Evolutionary conservation across 2,797 vertebrate species (phyloP).

Genomic region (Mergus octosetaceus): DNA sequence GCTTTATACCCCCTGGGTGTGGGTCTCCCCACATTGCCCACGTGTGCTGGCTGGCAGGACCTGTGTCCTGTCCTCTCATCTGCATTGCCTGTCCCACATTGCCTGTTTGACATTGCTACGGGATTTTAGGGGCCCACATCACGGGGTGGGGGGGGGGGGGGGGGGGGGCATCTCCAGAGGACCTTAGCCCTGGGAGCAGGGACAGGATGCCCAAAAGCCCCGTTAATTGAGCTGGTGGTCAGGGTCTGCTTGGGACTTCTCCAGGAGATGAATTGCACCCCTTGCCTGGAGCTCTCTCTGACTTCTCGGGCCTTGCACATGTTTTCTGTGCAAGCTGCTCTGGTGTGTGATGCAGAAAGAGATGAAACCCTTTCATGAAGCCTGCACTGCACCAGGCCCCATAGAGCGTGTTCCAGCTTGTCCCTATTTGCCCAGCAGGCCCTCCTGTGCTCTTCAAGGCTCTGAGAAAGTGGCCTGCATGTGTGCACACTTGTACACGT

Average conservation of each 20-base stretch:
- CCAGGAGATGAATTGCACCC: background rate
- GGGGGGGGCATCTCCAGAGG: background rate
- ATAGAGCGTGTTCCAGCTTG: background rate
- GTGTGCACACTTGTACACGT: background rate
- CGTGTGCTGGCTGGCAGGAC: background rate
- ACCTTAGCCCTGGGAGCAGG: background rate
- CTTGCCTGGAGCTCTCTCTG: background rate
- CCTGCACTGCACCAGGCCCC: background rate
- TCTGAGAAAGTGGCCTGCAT: constrained; percentile 8
- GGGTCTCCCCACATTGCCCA: rapidly evolving
- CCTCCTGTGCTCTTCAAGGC: constrained; percentile 4
- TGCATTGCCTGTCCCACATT: background rate
- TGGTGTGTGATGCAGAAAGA: constrained; percentile 27
- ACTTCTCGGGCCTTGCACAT: background rate
- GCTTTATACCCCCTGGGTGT: too few relatives aligned
- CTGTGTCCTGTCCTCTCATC: background rate
- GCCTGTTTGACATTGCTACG: rapidly evolving
- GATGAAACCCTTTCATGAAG: constrained; percentile 38
- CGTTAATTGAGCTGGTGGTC: background rate
- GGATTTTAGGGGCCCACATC: background rate
- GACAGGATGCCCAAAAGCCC: background rate
- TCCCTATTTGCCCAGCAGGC: constrained; percentile 9
- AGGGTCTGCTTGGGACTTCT: background rate
- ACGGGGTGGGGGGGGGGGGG: background rate
- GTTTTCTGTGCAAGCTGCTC: background rate